phyloP scores from a whole-genome alignment of 2,797 vertebrate species.

The Pangasius macronema region DNA sequence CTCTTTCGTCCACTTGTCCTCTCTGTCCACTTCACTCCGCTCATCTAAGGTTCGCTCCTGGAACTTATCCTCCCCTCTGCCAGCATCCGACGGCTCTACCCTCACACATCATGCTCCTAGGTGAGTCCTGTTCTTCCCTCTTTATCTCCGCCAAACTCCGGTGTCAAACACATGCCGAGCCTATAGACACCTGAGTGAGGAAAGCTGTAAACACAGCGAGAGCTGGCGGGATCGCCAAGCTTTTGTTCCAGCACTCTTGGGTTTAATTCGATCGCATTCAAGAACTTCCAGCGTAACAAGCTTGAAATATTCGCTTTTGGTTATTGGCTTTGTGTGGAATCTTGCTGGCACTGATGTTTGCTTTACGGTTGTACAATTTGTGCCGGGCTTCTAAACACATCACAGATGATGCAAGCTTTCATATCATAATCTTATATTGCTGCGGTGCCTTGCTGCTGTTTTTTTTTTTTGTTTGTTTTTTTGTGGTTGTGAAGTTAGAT shows the following conservation, averaged over 20 bases:
- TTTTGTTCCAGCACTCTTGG: neutral
- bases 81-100: neutral
- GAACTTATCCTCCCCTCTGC: constrained; percentile 1
- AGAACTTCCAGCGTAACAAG: neutral
- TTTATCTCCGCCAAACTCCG: neutral
- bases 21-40: neutral
- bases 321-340: neutral
- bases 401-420: neutral
- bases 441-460: neutral
- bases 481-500: neutral
- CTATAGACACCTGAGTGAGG: neutral
- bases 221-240: neutral
- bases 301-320: neutral
- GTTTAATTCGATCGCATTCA: neutral
- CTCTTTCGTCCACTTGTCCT: constrained; percentile 18
- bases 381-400: neutral
- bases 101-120: constrained; percentile 69
- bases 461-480: neutral
- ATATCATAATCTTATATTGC: neutral
- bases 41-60: neutral
- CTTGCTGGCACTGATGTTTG: neutral
- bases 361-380: neutral
- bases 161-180: neutral
- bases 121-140: constrained; percentile 66
- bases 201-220: constrained; percentile 8